These are phyloP conservation scores for Orestias chungarensis DNA, from an alignment of 2,797 vertebrate genomes.

Conservation along the genomic window DNA sequence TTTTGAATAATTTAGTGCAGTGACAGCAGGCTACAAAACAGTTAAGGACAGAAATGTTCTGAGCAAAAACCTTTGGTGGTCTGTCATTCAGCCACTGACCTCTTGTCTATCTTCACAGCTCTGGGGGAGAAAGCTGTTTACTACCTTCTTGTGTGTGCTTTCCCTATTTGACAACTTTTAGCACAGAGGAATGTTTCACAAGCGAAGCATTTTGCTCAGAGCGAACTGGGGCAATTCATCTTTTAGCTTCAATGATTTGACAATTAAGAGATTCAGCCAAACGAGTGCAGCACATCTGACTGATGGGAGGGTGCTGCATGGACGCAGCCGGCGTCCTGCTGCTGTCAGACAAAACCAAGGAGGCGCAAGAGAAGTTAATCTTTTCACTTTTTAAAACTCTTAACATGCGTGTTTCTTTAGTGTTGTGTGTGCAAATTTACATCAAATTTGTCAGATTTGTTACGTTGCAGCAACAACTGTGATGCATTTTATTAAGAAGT, in stretches of 20 bases:
- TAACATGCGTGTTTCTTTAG: background rate
- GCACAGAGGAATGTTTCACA: background rate
- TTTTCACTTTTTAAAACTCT: background rate
- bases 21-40: constrained; percentile 55
- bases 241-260: constrained; percentile 3
- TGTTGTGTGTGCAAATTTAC: background rate
- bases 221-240: constrained; percentile 11
- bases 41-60: constrained; percentile 48
- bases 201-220: background rate
- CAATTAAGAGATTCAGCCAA: constrained; percentile 15
- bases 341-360: constrained; percentile 24
- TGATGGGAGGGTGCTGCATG: constrained; percentile 17
- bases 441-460: background rate
- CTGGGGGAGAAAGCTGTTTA: constrained; percentile 13
- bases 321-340: constrained; percentile 19
- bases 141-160: background rate
- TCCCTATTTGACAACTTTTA: constrained; percentile 11
- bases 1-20: constrained; percentile 72
- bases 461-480: background rate
- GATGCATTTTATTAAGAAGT: background rate
- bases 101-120: constrained; percentile 9
- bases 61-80: constrained; percentile 34
- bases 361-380: constrained; percentile 14
- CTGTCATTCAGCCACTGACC: constrained; percentile 35
- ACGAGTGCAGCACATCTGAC: constrained; percentile 12